These are phyloP conservation scores for Tuberolachnus salignus DNA, from an alignment of 2,888 invertebrate genomes.

Conservation along the genomic window DNA sequence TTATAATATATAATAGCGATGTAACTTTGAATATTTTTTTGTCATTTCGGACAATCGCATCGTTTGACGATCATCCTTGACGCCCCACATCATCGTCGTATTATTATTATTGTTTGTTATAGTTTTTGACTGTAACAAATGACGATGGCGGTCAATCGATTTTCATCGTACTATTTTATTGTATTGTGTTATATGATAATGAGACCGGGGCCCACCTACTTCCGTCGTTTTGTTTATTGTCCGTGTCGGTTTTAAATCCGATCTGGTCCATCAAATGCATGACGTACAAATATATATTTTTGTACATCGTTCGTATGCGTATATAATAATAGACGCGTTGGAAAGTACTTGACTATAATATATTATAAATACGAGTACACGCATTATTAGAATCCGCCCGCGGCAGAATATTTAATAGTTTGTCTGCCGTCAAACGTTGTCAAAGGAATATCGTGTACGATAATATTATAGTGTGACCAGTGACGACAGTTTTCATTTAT, in stretches of 20 bases:
- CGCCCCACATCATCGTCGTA: slow-evolving; percentile 24
- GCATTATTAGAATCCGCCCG: too few relatives aligned
- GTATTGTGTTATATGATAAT: too few relatives aligned
- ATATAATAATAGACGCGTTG: background rate
- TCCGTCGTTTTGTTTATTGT: slow-evolving; percentile 43
- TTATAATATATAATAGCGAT: background rate
- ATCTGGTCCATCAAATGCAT: slow-evolving; percentile 37
- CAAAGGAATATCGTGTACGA: too few relatives aligned
- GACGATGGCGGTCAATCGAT: slow-evolving; percentile 54
- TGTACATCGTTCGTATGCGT: too few relatives aligned
- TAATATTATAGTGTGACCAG: too few relatives aligned
- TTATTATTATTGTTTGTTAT: slow-evolving; percentile 10
- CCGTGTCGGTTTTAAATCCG: slow-evolving; percentile 42
- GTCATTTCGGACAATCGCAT: slow-evolving; percentile 33
- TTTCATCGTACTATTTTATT: slow-evolving; percentile 25
- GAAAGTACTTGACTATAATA: slow-evolving; percentile 1
- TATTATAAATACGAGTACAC: too few relatives aligned
- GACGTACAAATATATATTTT: slow-evolving; percentile 11
- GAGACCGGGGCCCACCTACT: slow-evolving; percentile 44
- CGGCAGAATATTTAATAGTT: too few relatives aligned
- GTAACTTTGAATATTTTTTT: slow-evolving; percentile 16
- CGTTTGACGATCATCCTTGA: slow-evolving; percentile 44
- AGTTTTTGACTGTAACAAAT: too few relatives aligned
- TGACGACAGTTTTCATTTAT: too few relatives aligned
- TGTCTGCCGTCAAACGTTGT: too few relatives aligned